Evolutionary conservation across 2,113 vertebrate genomes (phyloP).

Genomic region (Accipiter cooperii): DNA sequence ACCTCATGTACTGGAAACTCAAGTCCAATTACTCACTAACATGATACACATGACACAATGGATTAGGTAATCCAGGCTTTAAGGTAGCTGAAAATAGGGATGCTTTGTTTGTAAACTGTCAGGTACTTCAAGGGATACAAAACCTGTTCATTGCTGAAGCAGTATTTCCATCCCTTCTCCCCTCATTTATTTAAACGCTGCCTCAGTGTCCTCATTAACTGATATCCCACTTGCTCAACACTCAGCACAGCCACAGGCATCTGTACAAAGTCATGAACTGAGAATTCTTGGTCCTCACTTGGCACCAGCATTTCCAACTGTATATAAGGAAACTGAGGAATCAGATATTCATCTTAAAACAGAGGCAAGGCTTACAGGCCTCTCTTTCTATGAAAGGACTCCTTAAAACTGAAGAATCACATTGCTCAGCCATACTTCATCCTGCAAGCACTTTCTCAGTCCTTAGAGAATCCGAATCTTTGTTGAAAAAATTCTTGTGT

Average conservation of each 20-base stretch:
- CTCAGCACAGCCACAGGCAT: fast-evolving
- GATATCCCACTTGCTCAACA: neutral
- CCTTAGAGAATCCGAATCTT: neutral
- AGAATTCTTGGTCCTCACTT: neutral
- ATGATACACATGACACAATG: neutral
- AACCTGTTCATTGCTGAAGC: neutral
- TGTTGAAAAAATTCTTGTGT: neutral
- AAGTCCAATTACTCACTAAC: neutral
- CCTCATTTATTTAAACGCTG: neutral
- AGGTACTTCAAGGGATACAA: neutral
- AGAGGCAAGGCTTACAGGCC: neutral
- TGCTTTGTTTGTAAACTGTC: neutral
- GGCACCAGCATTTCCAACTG: neutral
- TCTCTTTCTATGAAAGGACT: neutral
- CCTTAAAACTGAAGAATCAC: neutral
- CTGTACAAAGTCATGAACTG: neutral
- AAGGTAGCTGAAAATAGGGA: neutral
- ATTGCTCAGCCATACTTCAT: neutral
- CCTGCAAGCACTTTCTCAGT: neutral
- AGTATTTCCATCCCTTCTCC: neutral
- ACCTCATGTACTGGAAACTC: neutral
- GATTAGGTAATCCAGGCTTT: neutral
- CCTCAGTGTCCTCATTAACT: neutral
- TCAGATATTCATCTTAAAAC: neutral
- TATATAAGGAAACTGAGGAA: neutral